Evolutionary conservation across 2,888 invertebrate species (phyloP), one percentile per base, ranked within the genome.

Genomic region (Papilio protenor): DNA sequence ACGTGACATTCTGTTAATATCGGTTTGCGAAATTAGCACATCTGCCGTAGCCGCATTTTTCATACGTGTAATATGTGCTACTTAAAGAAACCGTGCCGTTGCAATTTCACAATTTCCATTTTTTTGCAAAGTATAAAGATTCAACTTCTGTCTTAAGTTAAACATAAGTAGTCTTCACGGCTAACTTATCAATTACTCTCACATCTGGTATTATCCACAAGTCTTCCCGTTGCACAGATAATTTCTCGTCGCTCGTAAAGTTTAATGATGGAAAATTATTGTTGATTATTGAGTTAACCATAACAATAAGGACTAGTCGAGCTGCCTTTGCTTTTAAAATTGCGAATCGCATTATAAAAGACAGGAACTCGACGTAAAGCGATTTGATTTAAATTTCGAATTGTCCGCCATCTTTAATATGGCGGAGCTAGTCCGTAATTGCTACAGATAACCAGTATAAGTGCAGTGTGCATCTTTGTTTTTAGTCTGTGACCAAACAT

Each of bases 1-100:
- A 82, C 82, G 83, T 83, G 83, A 83, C 72, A 81, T 74, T 76
- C 73, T 70, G 78, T 47, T 57, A 66, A 80, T 81, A 76, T 70
- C 77, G 64, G 78, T 79, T 80, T 77, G 79, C 79, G 72, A 76
- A 75, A 80, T 81, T 79, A 76, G 79, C 78, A 78, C 79, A 79
- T 77, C 73, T 52, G 76, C 61, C 61, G 33, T 55, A 59, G 45
- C 57, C 52, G 52, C 49, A 73, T 73, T 72, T 72, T 66, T 49
- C 52, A 80, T 70, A 66, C 55, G 47, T 59, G 18, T 73, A 61
- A n/a, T 61, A 23, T 75, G 64, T 71, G 74, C 49, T 75, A 79
- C 73, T 74, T 69, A 76, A 71, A 78, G 66, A 79, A 80, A 81
- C 80, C 76, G 80, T 76, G 75, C 78, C 45, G 47, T 57, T 47